Percentiles rank a stretch among this genome's conserved stretches.
These are phyloP conservation scores for Grapholita molesta DNA, from an alignment of 1,140 invertebrate species.

Conservation along the genomic window DNA sequence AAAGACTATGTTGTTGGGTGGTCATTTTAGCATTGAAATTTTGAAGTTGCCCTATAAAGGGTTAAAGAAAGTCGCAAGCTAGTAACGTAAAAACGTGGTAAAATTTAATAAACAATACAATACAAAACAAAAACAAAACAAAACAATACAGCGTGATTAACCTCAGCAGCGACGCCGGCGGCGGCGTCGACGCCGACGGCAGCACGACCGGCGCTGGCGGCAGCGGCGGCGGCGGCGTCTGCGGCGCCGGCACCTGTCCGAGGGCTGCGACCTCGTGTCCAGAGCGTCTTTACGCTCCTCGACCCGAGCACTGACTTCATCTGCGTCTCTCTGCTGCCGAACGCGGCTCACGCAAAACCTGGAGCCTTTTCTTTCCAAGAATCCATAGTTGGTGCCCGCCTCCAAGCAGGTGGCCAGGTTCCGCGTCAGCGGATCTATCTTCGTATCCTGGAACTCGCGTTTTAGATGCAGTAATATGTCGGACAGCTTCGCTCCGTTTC, in stretches of 20 bases:
- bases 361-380: background rate
- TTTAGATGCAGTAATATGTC: background rate
- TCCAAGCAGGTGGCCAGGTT: background rate
- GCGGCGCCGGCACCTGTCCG: background rate
- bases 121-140: background rate
- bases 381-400: background rate
- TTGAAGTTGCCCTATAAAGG: no score
- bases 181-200: background rate
- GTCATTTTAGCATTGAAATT: no score
- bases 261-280: background rate
- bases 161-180: background rate
- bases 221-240: background rate
- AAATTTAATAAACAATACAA: background rate
- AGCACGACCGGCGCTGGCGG: background rate
- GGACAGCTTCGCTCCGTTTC: background rate
- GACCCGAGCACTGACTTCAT: background rate
- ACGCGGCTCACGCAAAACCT: background rate
- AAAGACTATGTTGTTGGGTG: no score
- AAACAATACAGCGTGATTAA: background rate
- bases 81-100: no score
- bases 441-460: background rate
- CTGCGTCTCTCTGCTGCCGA: background rate
- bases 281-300: background rate
- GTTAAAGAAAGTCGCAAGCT: no score
- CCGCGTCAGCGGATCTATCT: background rate